Percentiles rank a stretch among this genome's conserved stretches.
Conservation (phyloP, 2,797 vertebrate species). For the Argya squamiceps region DNA sequence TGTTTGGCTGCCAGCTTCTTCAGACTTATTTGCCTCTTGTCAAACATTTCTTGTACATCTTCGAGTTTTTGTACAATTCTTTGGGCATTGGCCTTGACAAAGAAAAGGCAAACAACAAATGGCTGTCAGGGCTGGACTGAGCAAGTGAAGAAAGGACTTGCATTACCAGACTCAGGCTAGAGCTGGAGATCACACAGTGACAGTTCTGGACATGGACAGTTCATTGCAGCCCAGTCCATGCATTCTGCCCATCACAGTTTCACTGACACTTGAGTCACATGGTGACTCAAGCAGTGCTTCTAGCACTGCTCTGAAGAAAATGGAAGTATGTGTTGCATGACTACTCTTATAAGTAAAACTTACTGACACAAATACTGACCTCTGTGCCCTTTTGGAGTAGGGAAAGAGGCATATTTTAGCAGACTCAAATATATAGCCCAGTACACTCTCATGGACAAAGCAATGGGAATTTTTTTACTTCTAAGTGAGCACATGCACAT, state of each 20-base stretch:
- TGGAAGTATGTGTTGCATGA: not conserved
- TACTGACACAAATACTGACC: not conserved
- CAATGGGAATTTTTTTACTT: not conserved
- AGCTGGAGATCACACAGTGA: not conserved
- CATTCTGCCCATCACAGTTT: not conserved
- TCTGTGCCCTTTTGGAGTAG: not conserved
- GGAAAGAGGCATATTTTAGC: not conserved
- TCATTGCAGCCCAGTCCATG: not conserved
- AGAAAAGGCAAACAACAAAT: not conserved
- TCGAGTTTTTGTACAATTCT: conserved; percentile 86
- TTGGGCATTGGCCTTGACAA: conserved; percentile 81
- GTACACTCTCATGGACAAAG: not conserved
- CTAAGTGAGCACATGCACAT: not conserved
- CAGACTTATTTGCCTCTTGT: conserved; percentile 89
- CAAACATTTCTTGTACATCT: conserved; percentile 93
- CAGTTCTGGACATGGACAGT: not conserved
- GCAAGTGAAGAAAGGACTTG: not conserved
- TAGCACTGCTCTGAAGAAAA: not conserved
- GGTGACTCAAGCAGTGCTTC: not conserved
- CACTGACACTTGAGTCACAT: not conserved
- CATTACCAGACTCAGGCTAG: not conserved
- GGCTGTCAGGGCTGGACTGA: not conserved
- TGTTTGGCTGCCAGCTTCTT: conserved; percentile 93
- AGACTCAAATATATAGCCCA: not conserved
- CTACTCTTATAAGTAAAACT: not conserved